Percentiles rank a stretch among this genome's conserved stretches.
These are phyloP conservation scores for Microchrysa polita DNA, from an alignment of 2,888 invertebrate species.

Conservation along the genomic window DNA sequence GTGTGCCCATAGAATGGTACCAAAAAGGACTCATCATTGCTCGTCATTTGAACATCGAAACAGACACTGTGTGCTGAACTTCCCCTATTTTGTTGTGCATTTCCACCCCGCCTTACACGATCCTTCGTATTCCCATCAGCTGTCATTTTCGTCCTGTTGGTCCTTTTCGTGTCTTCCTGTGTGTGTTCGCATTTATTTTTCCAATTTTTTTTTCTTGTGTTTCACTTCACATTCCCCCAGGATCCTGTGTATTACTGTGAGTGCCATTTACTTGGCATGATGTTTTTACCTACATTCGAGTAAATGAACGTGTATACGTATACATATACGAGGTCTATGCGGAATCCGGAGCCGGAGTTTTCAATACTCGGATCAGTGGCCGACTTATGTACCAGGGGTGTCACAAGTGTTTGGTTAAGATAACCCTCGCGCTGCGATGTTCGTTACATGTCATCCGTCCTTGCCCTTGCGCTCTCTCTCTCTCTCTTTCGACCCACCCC, in stretches of 20 bases:
- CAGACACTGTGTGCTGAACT: slow-evolving; percentile 21
- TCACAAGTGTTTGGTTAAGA: slow-evolving; percentile 47
- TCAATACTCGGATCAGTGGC: slow-evolving; percentile 25
- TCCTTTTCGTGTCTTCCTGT: slow-evolving; percentile 24
- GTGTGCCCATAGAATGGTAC: neutral
- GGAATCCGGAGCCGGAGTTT: neutral
- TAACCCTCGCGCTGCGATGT: slow-evolving; percentile 44
- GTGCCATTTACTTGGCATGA: slow-evolving; percentile 25
- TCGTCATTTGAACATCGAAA: slow-evolving; percentile 11
- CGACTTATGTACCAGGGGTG: slow-evolving; percentile 42
- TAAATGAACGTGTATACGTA: slow-evolving; percentile 12
- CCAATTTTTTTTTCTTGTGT: slow-evolving; percentile 29
- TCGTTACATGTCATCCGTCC: slow-evolving; percentile 41
- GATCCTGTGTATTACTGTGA: neutral
- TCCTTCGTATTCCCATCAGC: slow-evolving; percentile 6
- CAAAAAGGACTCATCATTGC: slow-evolving; percentile 39
- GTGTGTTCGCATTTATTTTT: too few relatives aligned
- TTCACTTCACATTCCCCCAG: slow-evolving; percentile 43
- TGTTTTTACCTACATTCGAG: slow-evolving; percentile 16
- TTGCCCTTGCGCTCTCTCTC: too few relatives aligned
- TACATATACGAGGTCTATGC: slow-evolving; percentile 17
- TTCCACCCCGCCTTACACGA: slow-evolving; percentile 42
- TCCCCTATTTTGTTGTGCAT: slow-evolving; percentile 43
- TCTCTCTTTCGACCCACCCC: slow-evolving; percentile 12
- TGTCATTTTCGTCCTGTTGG: slow-evolving; percentile 42